phyloP scores from a whole-genome alignment of 2,797 vertebrate genomes.

The Premnoplex brunnescens region DNA sequence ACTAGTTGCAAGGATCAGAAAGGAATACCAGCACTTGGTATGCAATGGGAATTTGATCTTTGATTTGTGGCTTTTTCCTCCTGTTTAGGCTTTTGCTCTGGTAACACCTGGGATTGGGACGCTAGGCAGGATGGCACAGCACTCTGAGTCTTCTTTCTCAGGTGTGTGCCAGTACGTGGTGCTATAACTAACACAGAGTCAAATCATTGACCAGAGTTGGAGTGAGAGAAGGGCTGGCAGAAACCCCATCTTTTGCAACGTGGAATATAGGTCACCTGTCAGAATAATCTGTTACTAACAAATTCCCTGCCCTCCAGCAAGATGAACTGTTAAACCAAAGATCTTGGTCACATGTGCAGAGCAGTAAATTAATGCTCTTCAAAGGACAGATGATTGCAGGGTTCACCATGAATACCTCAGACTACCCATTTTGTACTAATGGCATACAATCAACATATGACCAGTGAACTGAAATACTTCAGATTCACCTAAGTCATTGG shows the following conservation, averaged over 20 bases:
- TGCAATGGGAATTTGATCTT: neutral
- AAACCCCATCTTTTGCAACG: neutral
- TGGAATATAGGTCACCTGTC: neutral
- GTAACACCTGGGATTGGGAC: neutral
- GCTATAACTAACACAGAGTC: neutral
- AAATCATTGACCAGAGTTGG: neutral
- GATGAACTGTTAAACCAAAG: constrained; percentile 77
- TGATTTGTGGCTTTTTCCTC: neutral
- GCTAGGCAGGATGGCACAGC: neutral
- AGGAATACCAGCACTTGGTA: neutral
- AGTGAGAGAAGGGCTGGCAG: neutral
- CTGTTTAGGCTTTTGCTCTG: neutral
- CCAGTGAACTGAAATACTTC: neutral
- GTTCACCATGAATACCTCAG: constrained; percentile 75
- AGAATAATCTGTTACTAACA: constrained; percentile 4
- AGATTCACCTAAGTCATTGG: neutral
- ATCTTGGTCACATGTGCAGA: constrained; percentile 75
- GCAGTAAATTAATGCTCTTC: constrained; percentile 85
- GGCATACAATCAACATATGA: neutral
- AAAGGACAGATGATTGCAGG: constrained; percentile 75
- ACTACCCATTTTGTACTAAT: constrained; percentile 5
- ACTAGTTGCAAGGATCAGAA: neutral
- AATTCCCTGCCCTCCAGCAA: constrained; percentile 13
- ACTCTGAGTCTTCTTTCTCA: neutral
- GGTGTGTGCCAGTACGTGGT: neutral